phyloP scores from a whole-genome alignment of 2,113 vertebrate genomes.

The Macaca mulatta region DNA sequence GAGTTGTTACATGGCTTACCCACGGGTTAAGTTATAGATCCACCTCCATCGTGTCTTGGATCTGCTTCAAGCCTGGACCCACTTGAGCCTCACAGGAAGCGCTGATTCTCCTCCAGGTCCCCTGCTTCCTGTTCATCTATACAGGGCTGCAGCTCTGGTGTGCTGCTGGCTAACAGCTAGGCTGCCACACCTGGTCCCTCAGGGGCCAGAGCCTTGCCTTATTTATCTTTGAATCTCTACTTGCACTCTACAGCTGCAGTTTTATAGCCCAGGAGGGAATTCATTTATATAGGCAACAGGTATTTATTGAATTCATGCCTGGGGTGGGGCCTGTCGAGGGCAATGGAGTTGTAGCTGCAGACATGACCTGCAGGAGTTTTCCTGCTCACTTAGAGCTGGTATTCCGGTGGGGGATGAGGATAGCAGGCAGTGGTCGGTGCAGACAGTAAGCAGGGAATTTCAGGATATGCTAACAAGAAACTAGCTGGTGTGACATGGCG shows the following conservation, averaged over 20 bases:
- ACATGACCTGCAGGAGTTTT: not conserved
- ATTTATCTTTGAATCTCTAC: not conserved
- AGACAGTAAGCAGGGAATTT: not conserved
- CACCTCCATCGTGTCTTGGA: not conserved
- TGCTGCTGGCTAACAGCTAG: too few relatives aligned
- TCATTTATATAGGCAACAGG: not conserved
- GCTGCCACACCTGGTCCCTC: not conserved
- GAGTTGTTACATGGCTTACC: rapidly evolving
- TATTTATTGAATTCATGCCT: rapidly evolving
- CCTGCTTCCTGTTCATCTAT: not conserved
- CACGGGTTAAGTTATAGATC: not conserved
- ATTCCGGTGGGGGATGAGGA: not conserved
- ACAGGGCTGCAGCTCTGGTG: not conserved
- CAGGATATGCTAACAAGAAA: too few relatives aligned
- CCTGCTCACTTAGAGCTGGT: not conserved
- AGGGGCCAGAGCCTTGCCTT: not conserved
- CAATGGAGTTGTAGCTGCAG: not conserved
- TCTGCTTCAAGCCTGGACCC: not conserved
- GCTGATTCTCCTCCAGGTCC: not conserved
- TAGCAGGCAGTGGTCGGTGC: not conserved
- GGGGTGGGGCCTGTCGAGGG: not conserved
- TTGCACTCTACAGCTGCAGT: not conserved
- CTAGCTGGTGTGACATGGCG: not conserved
- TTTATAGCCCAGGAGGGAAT: not conserved
- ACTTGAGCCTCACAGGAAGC: not conserved